A percentile compares a stretch with the other conserved stretches of the same genome.
Evolutionary conservation across 2,888 invertebrate species (phyloP).

Genomic region (Agrotis puta): DNA sequence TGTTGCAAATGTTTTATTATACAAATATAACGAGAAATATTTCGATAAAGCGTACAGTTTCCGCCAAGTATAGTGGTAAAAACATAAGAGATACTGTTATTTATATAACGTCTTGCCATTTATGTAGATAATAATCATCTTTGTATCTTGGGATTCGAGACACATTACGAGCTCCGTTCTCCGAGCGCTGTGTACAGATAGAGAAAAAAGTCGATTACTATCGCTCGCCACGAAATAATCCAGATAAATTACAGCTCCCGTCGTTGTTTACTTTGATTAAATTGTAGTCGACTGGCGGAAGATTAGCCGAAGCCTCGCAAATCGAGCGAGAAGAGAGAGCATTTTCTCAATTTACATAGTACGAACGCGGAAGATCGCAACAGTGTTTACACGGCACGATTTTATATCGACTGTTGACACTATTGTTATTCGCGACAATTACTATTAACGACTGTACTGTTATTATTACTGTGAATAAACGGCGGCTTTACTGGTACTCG

Average conservation of each 20-base stretch:
- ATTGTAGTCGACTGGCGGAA: constrained; percentile 90
- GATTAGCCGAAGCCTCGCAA: constrained; percentile 90
- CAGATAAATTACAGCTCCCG: constrained; percentile 88
- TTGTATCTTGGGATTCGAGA: constrained; percentile 78
- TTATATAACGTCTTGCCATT: constrained; percentile 75
- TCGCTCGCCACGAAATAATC: constrained; percentile 89
- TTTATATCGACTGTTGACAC: constrained; percentile 64
- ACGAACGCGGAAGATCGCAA: constrained; percentile 83
- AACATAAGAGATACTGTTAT: constrained; percentile 74
- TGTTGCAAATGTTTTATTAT: constrained; percentile 80
- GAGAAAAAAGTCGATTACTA: constrained; percentile 89
- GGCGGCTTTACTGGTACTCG: constrained; percentile 2
- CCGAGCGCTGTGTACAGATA: constrained; percentile 75
- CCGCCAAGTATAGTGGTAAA: constrained; percentile 67
- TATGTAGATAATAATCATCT: constrained; percentile 84
- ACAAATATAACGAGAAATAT: constrained; percentile 72
- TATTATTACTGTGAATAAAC: constrained; percentile 29
- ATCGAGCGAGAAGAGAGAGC: constrained; percentile 88
- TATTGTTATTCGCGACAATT: constrained; percentile 50
- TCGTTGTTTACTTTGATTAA: constrained; percentile 91
- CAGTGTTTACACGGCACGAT: constrained; percentile 79
- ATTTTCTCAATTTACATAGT: constrained; percentile 89
- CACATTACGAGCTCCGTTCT: constrained; percentile 77
- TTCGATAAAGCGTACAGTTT: constrained; percentile 68
- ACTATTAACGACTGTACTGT: constrained; percentile 39